phyloP scores from a whole-genome alignment of 2,113 vertebrate species.

The Ascaphus truei region DNA sequence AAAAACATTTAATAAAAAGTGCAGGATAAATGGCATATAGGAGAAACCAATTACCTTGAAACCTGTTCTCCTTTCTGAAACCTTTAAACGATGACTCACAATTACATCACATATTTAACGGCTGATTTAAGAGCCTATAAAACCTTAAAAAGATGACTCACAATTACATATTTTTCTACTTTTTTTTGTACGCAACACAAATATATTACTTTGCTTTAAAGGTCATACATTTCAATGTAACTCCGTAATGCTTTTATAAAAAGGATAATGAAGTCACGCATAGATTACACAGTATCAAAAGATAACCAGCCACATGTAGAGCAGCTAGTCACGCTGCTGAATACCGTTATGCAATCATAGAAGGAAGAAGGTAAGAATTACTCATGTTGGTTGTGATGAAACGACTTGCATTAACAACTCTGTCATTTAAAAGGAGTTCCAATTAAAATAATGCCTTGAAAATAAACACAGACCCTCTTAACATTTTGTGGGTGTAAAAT shows the following conservation, averaged over 20 bases:
- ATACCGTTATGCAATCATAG: too few relatives aligned
- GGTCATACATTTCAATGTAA: not conserved
- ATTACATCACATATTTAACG: conserved; percentile 9
- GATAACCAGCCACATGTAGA: not conserved
- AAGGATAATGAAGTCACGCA: not conserved
- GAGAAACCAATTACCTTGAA: not conserved
- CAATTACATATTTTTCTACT: not conserved
- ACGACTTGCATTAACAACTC: too few relatives aligned
- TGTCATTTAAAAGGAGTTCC: too few relatives aligned
- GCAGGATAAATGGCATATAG: conserved; percentile 4
- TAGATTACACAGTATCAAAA: not conserved
- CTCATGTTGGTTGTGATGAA: too few relatives aligned
- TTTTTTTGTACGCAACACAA: not conserved
- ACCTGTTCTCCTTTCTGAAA: not conserved
- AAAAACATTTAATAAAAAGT: not conserved
- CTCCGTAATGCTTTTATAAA: not conserved
- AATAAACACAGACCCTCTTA: too few relatives aligned
- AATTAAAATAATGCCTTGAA: too few relatives aligned
- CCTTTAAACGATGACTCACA: conserved; percentile 13
- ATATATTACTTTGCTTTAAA: conserved; percentile 5
- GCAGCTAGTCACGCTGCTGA: not conserved
- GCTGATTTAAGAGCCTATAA: not conserved
- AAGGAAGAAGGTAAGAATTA: too few relatives aligned
- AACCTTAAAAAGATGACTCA: conserved; percentile 3
- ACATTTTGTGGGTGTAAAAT: too few relatives aligned